A percentile compares a stretch with the other conserved stretches of the same genome.
phyloP scores from a whole-genome alignment of 2,888 invertebrate genomes.

The Leucozona laternaria region DNA sequence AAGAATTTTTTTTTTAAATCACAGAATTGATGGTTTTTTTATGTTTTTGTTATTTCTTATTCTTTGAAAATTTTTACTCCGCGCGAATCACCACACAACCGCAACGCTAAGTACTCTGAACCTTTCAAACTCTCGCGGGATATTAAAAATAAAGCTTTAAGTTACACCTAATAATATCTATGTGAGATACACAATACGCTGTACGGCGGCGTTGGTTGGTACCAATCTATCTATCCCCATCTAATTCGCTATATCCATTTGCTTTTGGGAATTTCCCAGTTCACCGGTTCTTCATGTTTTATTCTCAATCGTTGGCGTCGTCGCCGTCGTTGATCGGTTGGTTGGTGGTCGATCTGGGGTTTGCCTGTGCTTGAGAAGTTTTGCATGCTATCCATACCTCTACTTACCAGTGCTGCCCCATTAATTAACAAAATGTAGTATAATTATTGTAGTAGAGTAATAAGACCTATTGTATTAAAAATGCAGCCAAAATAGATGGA shows the following conservation, averaged over 20 bases:
- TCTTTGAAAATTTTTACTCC: constrained; percentile 49
- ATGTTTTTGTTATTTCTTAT: constrained; percentile 16
- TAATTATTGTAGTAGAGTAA: too few relatives aligned
- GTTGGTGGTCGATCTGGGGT: constrained; percentile 1
- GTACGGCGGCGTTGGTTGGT: background rate
- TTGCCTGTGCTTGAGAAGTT: constrained; percentile 39
- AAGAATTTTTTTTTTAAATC: constrained; percentile 22
- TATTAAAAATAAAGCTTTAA: constrained; percentile 73
- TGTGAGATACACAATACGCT: constrained; percentile 52
- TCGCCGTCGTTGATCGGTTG: background rate
- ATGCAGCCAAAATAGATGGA: background rate
- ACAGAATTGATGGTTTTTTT: constrained; percentile 42
- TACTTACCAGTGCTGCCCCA: background rate
- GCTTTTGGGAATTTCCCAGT: constrained; percentile 73
- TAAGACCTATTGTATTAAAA: background rate
- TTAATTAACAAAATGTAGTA: background rate
- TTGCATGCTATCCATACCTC: constrained; percentile 50
- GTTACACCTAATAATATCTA: constrained; percentile 74
- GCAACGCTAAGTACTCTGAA: constrained; percentile 74
- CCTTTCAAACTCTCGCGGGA: constrained; percentile 74
- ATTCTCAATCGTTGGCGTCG: constrained; percentile 50
- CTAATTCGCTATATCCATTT: constrained; percentile 52
- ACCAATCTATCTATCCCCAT: constrained; percentile 49
- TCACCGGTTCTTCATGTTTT: constrained; percentile 74
- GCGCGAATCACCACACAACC: constrained; percentile 65